Conservation (phyloP, 2,797 vertebrate species). For the Sarcophilus harrisii region DNA sequence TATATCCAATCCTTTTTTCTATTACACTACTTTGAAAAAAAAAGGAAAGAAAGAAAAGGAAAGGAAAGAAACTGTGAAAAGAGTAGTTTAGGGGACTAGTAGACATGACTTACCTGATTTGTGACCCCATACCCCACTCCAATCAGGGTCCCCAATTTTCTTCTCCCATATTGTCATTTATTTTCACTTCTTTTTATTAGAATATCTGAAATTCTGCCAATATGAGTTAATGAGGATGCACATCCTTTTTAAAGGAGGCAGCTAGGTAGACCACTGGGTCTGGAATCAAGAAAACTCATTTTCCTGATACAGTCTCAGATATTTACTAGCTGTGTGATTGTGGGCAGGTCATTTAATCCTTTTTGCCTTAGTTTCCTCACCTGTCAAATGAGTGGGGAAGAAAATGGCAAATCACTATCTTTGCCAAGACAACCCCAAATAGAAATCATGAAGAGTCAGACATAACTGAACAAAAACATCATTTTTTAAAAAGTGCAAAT, state of each 20-base stretch:
- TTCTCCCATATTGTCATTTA: not conserved
- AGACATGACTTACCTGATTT: not conserved
- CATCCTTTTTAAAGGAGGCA: not conserved
- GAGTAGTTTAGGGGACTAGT: not conserved
- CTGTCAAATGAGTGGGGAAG: not conserved
- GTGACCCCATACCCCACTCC: not conserved
- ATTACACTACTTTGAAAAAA: not conserved
- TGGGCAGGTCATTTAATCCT: not conserved
- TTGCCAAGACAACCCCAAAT: not conserved
- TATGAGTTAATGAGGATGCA: not conserved
- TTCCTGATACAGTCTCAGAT: not conserved
- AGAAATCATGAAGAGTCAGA: not conserved
- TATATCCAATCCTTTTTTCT: not conserved
- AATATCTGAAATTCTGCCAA: not conserved
- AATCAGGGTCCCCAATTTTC: not conserved
- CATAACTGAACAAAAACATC: not conserved
- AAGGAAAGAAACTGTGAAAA: not conserved
- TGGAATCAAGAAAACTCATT: not conserved
- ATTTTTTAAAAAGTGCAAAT: constrained; percentile 24
- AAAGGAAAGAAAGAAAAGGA: not conserved
- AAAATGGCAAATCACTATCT: not conserved
- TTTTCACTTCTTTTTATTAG: not conserved
- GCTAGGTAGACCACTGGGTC: not conserved
- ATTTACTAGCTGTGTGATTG: not conserved
- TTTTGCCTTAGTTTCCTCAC: not conserved